A percentile compares a stretch with the other conserved stretches of the same genome.
Evolutionary conservation across 2,113 vertebrate genomes (phyloP).

Genomic region (Eleginops maclovinus): DNA sequence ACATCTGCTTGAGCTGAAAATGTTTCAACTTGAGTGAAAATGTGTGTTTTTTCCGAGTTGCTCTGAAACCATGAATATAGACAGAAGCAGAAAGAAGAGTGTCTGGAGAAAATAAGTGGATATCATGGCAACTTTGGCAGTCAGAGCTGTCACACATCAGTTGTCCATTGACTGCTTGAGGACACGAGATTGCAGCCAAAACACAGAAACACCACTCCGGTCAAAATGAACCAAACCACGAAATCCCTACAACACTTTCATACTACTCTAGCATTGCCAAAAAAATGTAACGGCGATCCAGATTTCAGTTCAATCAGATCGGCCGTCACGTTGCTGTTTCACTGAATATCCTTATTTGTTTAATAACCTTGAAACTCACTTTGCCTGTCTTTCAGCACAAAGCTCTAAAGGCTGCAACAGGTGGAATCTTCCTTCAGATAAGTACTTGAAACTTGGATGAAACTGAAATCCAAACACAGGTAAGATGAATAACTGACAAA

Average conservation of each 20-base stretch:
- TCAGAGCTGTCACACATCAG: constrained; percentile 8
- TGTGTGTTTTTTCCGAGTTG: not conserved
- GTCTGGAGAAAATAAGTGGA: not conserved
- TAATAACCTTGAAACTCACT: not conserved
- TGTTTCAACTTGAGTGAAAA: not conserved
- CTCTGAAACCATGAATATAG: not conserved
- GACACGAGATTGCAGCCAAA: constrained; percentile 4
- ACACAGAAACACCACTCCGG: not conserved
- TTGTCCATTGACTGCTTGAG: not conserved
- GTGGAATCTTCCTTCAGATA: not conserved
- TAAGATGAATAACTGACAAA: too few species aligned
- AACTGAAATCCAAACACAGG: too few species aligned
- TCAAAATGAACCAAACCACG: not conserved
- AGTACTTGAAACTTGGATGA: not conserved
- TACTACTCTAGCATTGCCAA: not conserved
- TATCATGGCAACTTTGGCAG: not conserved
- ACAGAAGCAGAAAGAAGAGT: not conserved
- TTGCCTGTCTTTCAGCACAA: not conserved
- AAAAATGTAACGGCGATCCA: not conserved
- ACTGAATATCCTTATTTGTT: not conserved
- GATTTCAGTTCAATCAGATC: not conserved
- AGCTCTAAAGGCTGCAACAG: not conserved
- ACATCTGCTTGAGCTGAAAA: not conserved
- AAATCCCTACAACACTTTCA: not conserved
- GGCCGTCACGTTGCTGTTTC: not conserved